phyloP scores from a whole-genome alignment of 2,888 invertebrate species.

The Invenusta paracnida region DNA sequence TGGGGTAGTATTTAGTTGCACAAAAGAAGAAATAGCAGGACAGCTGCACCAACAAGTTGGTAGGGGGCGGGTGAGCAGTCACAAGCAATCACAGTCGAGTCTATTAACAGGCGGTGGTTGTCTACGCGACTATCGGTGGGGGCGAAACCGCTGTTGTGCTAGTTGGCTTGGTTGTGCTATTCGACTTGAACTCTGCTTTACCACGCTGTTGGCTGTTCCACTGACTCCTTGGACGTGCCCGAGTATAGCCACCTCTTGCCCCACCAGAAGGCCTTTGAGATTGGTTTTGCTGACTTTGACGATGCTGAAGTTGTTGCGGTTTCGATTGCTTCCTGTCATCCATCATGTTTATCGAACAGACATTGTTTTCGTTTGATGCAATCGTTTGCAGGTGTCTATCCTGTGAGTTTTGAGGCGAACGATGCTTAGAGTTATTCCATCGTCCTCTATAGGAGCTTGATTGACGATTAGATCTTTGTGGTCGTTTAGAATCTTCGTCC shows the following conservation, averaged over 20 bases:
- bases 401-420: neutral
- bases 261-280: no score
- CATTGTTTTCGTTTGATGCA: no score
- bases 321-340: no score
- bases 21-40: neutral
- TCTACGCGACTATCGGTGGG: no score
- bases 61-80: neutral
- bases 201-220: neutral
- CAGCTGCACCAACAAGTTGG: neutral
- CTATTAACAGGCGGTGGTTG: no score
- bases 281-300: no score
- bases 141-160: no score
- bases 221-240: neutral
- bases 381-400: no score
- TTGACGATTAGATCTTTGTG: neutral
- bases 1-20: neutral
- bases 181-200: neutral
- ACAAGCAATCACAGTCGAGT: no score
- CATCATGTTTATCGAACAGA: no score
- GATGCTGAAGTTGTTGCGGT: no score
- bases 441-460: neutral
- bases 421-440: neutral
- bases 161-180: neutral
- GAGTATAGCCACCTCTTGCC: neutral
- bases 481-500: neutral